These are phyloP conservation scores for Prorops nasuta DNA, from an alignment of 1,140 invertebrate species.

Conservation along the genomic window DNA sequence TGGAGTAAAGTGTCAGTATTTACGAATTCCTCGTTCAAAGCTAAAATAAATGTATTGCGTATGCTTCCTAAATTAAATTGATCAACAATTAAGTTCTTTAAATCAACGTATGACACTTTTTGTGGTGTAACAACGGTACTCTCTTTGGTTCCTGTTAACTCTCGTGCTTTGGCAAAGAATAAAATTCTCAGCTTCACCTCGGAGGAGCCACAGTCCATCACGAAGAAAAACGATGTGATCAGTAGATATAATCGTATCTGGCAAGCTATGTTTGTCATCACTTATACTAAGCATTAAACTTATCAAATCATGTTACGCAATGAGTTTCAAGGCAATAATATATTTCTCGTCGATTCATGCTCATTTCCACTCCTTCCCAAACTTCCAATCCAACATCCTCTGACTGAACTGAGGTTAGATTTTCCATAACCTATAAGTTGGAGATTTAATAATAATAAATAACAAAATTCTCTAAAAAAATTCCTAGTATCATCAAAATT, in stretches of 20 bases:
- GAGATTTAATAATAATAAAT: too few species aligned
- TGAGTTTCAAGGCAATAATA: too few species aligned
- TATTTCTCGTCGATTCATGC: too few species aligned
- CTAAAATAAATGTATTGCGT: slow-evolving; percentile 70
- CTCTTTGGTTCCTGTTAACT: slow-evolving; percentile 67
- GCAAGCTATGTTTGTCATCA: too few species aligned
- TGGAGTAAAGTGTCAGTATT: slow-evolving; percentile 54
- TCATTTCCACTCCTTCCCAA: too few species aligned
- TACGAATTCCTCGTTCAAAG: slow-evolving; percentile 78
- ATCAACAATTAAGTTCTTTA: slow-evolving; percentile 62
- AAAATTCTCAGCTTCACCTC: slow-evolving; percentile 63
- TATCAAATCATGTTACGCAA: slow-evolving; percentile 8
- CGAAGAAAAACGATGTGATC: too few species aligned
- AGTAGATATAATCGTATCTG: too few species aligned
- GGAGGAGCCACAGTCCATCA: neutral
- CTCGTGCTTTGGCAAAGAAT: slow-evolving; percentile 86
- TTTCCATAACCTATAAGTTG: too few species aligned
- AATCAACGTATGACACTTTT: slow-evolving; percentile 55
- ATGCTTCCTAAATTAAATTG: slow-evolving; percentile 69
- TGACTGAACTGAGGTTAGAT: too few species aligned
- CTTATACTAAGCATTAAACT: neutral
- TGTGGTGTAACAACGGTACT: slow-evolving; percentile 55
- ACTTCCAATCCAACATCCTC: too few species aligned
- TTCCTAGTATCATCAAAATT: too few species aligned
- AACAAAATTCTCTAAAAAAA: too few species aligned